Evolutionary conservation across 2,113 vertebrate species (phyloP), one percentile per base, ranked within the genome.

Genomic region (Sceloporus undulatus): DNA sequence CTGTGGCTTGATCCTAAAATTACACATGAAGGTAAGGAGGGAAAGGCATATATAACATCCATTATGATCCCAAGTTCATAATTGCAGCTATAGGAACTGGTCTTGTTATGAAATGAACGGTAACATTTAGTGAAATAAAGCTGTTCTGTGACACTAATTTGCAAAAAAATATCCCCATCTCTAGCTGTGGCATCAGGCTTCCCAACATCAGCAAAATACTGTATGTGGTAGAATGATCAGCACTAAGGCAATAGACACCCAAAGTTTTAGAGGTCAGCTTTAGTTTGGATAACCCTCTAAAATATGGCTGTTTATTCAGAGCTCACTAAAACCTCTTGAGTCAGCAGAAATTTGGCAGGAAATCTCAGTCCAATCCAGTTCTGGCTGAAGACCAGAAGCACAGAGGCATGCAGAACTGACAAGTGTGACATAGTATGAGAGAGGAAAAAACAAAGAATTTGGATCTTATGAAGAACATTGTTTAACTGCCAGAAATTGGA

Each of bases 281-380:
- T 87, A 79, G 48, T 18, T 87, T 92, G 90, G 59, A 75, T 93
- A 90, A 92, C 83, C 5, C 11, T 3, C 13, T 86, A 85, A 93
- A 92, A 82, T 40, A 80, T 2, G 0, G 70, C n/a, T 88, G 88
- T 84, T 92, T 92, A 88, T 59, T 38, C n/a, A 71, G 88, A 80
- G 48, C 0, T 91, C 13, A 70, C 66, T 52, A 14, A 91, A 92
- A 86, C 19, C 1, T 71, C 48, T 14, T 71, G 40, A 81, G 68
- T 86, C 76, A 91, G 73, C 4, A 90, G 90, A 92, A 90, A 85
- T 59, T 91, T 54, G 38, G 79, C 87, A 84, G 77, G 86, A 95
- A 88, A 86, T 56, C 66, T 65, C 18, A 62, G 2, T 29, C 2
- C 34, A 78, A 73, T 82, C 87, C 76, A 87, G 54, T 75, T 90